phyloP scores from a whole-genome alignment of 2,797 vertebrate species.

The Adrianichthys oophorus region DNA sequence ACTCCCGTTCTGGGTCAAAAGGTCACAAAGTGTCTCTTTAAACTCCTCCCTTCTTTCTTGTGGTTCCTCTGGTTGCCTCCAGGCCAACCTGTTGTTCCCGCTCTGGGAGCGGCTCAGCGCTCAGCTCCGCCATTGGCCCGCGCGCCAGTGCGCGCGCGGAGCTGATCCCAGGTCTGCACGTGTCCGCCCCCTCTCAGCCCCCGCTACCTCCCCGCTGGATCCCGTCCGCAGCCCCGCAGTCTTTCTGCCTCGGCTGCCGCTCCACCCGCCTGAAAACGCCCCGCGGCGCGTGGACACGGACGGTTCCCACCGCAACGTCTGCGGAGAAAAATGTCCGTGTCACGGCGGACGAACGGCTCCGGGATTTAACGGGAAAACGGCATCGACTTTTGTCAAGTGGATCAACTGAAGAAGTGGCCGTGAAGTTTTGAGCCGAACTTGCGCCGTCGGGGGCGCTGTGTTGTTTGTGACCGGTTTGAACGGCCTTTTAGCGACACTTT shows the following conservation, averaged over 20 bases:
- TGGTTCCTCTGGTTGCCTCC: conserved; percentile 13
- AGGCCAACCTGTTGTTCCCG: conserved; percentile 62
- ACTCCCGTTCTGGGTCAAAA: conserved; percentile 13
- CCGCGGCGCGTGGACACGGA: conserved; percentile 3
- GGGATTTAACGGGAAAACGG: too few species aligned
- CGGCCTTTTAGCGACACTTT: background rate
- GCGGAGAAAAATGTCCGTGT: conserved; percentile 9
- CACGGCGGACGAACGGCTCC: conserved; percentile 29
- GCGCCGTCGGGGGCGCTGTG: too few species aligned
- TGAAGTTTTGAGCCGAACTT: too few species aligned
- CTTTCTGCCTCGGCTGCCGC: conserved; percentile 51
- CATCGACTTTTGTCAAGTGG: too few species aligned
- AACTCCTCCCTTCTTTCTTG: conserved; percentile 51
- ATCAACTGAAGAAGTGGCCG: too few species aligned
- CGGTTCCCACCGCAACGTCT: conserved; percentile 12
- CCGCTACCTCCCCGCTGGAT: background rate
- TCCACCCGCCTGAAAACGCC: conserved; percentile 47
- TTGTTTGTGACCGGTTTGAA: background rate
- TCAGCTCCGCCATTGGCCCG: background rate
- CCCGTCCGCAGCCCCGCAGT: conserved; percentile 27
- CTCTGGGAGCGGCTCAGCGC: conserved; percentile 35
- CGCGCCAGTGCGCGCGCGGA: background rate
- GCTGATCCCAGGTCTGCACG: conserved; percentile 29
- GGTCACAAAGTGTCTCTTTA: conserved; percentile 12
- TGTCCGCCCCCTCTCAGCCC: background rate